Percentiles rank a stretch among this genome's conserved stretches.
Conservation (phyloP, 2,797 vertebrate species). For the Lithobates pipiens region DNA sequence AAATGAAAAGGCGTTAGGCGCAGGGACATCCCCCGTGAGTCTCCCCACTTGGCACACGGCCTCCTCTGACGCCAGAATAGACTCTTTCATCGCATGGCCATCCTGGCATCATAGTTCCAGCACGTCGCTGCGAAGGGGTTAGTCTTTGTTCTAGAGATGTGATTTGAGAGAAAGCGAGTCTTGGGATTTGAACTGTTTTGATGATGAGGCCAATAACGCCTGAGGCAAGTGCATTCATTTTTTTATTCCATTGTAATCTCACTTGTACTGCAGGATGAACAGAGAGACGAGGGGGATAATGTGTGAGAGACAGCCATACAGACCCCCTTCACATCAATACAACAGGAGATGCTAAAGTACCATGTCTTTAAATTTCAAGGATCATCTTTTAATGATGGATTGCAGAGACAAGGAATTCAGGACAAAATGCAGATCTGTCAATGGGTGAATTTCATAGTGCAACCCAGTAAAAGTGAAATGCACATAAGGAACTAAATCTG, state of each 20-base stretch:
- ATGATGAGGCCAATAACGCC: constrained; percentile 41
- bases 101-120: not conserved
- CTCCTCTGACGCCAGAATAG: not conserved
- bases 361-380: not conserved
- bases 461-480: not conserved
- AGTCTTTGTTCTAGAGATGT: constrained; percentile 6
- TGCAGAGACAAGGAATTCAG: not conserved
- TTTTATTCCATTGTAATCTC: constrained; percentile 34
- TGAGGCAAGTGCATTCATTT: constrained; percentile 43
- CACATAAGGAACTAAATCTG: not conserved
- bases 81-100: not conserved
- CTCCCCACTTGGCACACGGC: not conserved
- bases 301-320: constrained; percentile 5
- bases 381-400: not conserved
- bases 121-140: not conserved
- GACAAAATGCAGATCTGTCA: not conserved
- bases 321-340: not conserved
- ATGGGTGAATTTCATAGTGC: not conserved
- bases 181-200: constrained; percentile 34
- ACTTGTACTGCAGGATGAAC: constrained; percentile 1
- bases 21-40: not conserved
- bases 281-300: constrained; percentile 18
- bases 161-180: constrained; percentile 23
- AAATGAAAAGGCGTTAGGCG: not conserved
- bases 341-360: not conserved